phyloP scores from a whole-genome alignment of 2,113 vertebrate genomes.

The Microtus oregoni region DNA sequence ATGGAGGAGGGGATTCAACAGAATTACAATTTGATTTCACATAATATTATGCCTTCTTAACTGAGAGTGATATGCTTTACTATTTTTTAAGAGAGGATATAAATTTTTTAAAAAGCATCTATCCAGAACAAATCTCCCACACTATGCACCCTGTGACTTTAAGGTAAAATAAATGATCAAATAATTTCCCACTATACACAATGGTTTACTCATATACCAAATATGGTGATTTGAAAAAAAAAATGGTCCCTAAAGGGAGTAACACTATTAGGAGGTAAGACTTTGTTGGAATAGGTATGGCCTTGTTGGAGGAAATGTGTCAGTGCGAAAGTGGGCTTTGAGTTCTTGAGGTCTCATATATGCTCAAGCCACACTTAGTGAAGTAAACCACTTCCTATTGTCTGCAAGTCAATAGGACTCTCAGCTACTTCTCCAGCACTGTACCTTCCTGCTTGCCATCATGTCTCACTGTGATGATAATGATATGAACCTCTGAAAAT shows the following conservation, averaged over 20 bases:
- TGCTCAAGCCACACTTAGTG: neutral
- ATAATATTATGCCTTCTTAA: neutral
- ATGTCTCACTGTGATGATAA: neutral
- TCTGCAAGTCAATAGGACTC: neutral
- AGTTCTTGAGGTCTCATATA: neutral
- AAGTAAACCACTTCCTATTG: neutral
- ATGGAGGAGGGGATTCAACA: neutral
- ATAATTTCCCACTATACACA: neutral
- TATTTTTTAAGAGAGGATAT: neutral
- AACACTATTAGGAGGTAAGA: neutral
- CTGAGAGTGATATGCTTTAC: neutral
- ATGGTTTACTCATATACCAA: neutral
- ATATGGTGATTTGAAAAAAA: neutral
- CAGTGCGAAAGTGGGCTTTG: neutral
- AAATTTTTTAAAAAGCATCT: neutral
- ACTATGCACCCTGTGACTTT: neutral
- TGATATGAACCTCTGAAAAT: neutral
- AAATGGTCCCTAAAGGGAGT: neutral
- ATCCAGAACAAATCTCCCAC: neutral
- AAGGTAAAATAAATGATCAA: neutral
- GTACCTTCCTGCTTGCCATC: neutral
- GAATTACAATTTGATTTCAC: constrained; percentile 23
- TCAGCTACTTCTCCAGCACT: neutral
- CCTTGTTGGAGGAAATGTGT: neutral
- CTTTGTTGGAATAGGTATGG: neutral